These are phyloP conservation scores for Herpailurus yagouaroundi DNA, from an alignment of 2,113 vertebrate species.

Conservation along the genomic window DNA sequence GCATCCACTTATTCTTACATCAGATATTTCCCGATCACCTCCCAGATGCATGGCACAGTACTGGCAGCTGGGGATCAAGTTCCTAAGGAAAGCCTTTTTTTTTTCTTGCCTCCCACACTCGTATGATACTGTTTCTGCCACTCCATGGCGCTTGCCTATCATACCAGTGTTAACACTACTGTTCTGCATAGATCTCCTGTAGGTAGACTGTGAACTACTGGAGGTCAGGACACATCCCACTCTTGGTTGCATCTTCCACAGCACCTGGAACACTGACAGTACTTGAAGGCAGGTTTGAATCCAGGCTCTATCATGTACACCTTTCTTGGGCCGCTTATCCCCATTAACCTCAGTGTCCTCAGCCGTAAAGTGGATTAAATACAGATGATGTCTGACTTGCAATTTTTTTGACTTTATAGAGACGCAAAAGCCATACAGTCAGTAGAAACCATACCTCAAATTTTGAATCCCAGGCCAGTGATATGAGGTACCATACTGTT, in stretches of 20 bases:
- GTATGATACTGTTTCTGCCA: neutral
- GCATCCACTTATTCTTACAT: neutral
- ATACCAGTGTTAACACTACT: neutral
- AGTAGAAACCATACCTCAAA: neutral
- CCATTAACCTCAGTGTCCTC: neutral
- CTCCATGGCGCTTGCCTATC: neutral
- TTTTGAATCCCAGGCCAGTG: neutral
- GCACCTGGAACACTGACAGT: neutral
- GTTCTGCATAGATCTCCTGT: neutral
- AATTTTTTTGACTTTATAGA: neutral
- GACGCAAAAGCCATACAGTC: neutral
- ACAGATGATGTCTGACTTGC: neutral
- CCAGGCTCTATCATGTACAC: neutral
- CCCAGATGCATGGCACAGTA: neutral
- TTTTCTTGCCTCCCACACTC: neutral
- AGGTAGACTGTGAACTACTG: neutral
- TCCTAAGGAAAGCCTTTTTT: neutral
- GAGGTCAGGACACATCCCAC: neutral
- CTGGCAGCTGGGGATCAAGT: neutral
- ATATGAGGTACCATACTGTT: neutral
- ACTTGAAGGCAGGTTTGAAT: neutral
- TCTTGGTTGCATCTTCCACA: neutral
- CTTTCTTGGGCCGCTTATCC: neutral
- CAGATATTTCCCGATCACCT: neutral
- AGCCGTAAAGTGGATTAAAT: constrained; percentile 12